These are phyloP conservation scores for Nesogale talazaci DNA, from an alignment of 2,113 vertebrate genomes.

Conservation along the genomic window DNA sequence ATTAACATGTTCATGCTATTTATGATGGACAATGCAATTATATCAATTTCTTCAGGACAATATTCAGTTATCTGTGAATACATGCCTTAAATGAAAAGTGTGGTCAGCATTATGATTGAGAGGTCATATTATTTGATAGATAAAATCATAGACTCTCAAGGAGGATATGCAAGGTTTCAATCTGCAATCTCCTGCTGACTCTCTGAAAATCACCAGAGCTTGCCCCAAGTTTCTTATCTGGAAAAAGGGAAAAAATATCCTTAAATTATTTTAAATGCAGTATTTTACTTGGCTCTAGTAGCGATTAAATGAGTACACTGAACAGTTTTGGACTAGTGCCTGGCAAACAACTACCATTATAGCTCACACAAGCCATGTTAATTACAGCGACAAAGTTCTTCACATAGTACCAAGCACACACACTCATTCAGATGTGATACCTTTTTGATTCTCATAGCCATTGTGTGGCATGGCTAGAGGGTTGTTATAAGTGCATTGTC, in stretches of 20 bases:
- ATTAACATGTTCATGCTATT: constrained; percentile 6
- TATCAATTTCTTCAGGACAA: constrained; percentile 3
- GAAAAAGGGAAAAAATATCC: not conserved
- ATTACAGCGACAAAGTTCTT: not conserved
- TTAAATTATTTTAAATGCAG: not conserved
- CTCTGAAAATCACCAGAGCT: not conserved
- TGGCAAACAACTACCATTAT: not conserved
- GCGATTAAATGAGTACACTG: not conserved
- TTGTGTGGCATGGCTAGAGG: not conserved
- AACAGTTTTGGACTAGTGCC: not conserved
- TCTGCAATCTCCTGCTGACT: not conserved
- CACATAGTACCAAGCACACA: not conserved
- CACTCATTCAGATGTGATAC: not conserved
- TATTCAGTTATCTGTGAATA: not conserved
- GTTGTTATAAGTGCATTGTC: not conserved
- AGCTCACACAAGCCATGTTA: not conserved
- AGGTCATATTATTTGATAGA: not conserved
- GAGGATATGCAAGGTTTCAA: not conserved
- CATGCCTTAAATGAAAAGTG: not conserved
- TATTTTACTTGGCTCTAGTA: not conserved
- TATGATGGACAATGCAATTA: constrained; percentile 18
- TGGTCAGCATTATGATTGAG: not conserved
- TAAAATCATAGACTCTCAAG: not conserved
- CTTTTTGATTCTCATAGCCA: not conserved
- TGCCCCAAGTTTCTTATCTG: not conserved